A percentile compares a stretch with the other conserved stretches of the same genome.
Conservation (phyloP, 2,113 vertebrate genomes). For the Barnardius zonarius region DNA sequence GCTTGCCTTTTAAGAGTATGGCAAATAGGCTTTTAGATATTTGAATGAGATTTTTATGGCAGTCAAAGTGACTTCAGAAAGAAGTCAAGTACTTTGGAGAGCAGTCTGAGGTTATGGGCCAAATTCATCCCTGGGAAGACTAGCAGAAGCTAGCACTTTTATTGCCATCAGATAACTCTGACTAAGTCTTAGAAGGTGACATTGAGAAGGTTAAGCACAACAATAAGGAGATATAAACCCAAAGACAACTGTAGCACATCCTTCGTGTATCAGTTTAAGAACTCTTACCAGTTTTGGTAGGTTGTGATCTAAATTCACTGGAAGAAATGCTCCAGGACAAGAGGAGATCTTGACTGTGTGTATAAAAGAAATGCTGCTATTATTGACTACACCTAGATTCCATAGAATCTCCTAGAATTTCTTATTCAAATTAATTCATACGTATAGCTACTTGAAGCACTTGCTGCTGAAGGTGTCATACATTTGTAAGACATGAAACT, state of each 20-base stretch:
- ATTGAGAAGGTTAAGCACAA: not conserved
- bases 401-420: not conserved
- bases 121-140: not conserved
- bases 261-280: not conserved
- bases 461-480: not conserved
- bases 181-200: not conserved
- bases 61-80: not conserved
- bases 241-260: not conserved
- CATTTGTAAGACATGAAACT: not conserved
- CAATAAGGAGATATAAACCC: not conserved
- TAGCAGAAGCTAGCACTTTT: not conserved
- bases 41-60: not conserved
- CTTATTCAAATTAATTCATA: not conserved
- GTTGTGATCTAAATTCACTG: not conserved
- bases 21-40: not conserved
- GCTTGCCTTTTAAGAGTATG: not conserved
- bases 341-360: not conserved
- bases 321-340: not conserved
- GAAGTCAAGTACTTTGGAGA: not conserved
- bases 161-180: not conserved
- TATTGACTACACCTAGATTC: not conserved
- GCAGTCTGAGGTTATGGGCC: not conserved
- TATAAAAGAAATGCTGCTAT: not conserved
- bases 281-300: not conserved
- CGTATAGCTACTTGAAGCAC: rapidly evolving